A percentile compares a stretch with the other conserved stretches of the same genome.
Evolutionary conservation across 2,113 vertebrate genomes (phyloP).

Genomic region (Pristiophorus japonicus): DNA sequence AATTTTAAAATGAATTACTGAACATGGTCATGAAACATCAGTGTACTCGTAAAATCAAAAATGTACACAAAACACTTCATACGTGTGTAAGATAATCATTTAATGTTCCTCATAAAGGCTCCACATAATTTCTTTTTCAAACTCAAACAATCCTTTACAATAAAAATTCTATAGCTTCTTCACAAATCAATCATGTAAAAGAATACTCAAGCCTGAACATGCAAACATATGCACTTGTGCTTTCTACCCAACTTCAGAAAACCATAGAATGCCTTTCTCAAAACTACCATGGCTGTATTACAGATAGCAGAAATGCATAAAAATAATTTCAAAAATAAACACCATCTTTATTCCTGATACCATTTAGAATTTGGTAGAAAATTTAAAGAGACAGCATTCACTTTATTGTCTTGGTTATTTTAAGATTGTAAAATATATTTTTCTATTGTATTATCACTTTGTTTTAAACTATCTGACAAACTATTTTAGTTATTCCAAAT

Average conservation of each 20-base stretch:
- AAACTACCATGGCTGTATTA: background rate
- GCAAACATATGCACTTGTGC: background rate
- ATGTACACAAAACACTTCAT: background rate
- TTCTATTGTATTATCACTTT: background rate
- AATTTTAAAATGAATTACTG: background rate
- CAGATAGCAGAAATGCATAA: background rate
- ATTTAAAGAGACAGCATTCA: background rate
- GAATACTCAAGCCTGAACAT: background rate
- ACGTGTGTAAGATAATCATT: background rate
- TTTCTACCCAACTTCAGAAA: background rate
- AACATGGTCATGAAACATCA: background rate
- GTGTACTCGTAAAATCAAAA: background rate
- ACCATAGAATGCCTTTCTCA: background rate
- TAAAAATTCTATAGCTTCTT: background rate
- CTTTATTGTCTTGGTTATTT: background rate
- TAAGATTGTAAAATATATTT: background rate
- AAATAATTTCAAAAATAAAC: slow-evolving; percentile 1
- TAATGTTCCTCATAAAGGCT: background rate
- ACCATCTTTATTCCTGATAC: background rate
- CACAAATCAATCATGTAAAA: background rate
- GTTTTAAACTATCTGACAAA: background rate
- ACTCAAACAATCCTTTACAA: background rate
- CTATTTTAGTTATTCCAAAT: background rate
- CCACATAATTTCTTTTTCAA: background rate
- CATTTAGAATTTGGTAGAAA: background rate